These are phyloP conservation scores for Rhabdomys dilectus DNA, from an alignment of 2,113 vertebrate genomes.

Conservation along the genomic window DNA sequence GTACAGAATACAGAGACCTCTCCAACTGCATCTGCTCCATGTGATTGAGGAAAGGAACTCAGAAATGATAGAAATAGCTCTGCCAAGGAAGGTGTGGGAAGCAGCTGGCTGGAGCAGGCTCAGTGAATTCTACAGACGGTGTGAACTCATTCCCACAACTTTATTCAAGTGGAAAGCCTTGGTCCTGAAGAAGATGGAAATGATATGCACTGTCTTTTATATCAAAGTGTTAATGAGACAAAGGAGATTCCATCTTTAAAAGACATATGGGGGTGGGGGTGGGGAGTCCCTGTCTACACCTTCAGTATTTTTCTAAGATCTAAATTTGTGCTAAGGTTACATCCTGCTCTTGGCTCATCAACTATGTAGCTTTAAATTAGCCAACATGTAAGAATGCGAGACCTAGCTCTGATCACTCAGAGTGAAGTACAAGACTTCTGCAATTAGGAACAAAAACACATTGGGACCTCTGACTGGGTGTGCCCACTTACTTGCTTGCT, in stretches of 20 bases:
- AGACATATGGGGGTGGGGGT: background rate
- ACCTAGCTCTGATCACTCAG: background rate
- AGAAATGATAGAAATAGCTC: background rate
- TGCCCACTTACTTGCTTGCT: background rate
- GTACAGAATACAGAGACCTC: background rate
- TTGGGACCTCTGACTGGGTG: background rate
- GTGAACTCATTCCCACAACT: background rate
- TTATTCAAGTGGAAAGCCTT: background rate
- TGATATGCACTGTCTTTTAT: background rate
- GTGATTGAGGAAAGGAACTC: background rate
- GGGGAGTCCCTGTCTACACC: too few relatives aligned
- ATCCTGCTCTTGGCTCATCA: background rate
- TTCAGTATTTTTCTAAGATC: background rate
- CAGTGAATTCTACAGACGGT: background rate
- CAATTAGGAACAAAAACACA: background rate
- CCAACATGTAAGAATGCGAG: too few relatives aligned
- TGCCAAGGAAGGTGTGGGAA: background rate
- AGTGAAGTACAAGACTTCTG: background rate
- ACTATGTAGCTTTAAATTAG: background rate
- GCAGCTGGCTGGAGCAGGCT: background rate
- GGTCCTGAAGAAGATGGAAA: background rate
- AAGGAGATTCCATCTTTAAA: background rate
- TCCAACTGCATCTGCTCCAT: background rate
- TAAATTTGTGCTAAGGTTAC: background rate
- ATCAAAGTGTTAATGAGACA: background rate